Evolutionary conservation across 1,140 invertebrate genomes (phyloP).

Genomic region (Ylistrum balloti): DNA sequence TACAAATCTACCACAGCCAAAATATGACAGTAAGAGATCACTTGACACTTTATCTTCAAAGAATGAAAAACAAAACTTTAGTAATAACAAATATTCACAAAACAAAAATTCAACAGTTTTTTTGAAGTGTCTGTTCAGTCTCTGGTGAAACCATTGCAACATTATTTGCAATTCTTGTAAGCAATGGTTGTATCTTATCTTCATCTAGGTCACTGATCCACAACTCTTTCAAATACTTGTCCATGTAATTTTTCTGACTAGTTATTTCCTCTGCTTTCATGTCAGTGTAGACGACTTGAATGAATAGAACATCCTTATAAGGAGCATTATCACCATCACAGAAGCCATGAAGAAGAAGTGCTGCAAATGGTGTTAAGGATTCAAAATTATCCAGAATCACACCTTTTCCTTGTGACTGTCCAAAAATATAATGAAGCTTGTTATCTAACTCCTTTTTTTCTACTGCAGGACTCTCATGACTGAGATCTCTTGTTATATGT

Average conservation of each 20-base stretch:
- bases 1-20: too few species aligned
- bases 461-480: conserved; percentile 33
- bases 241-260: conserved; percentile 51
- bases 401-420: conserved; percentile 46
- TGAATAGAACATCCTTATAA: conserved; percentile 72
- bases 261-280: conserved; percentile 48
- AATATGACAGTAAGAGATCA: too few species aligned
- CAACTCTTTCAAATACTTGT: conserved; percentile 59
- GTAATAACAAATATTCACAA: too few species aligned
- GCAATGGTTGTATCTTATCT: conserved; percentile 74
- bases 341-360: conserved; percentile 74
- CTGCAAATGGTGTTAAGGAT: conserved; percentile 61
- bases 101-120: not conserved
- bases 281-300: conserved; percentile 66
- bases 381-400: conserved; percentile 74
- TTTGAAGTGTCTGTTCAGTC: not conserved
- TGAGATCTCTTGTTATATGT: conserved; percentile 49
- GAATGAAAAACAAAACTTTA: too few species aligned
- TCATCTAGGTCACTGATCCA: conserved; percentile 67
- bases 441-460: conserved; percentile 68
- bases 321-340: conserved; percentile 78
- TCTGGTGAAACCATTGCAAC: conserved; percentile 62
- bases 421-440: conserved; percentile 56
- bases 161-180: conserved; percentile 74
- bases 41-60: too few species aligned